Conservation (phyloP, 2,113 vertebrate genomes). For the Irena cyanogastra region DNA sequence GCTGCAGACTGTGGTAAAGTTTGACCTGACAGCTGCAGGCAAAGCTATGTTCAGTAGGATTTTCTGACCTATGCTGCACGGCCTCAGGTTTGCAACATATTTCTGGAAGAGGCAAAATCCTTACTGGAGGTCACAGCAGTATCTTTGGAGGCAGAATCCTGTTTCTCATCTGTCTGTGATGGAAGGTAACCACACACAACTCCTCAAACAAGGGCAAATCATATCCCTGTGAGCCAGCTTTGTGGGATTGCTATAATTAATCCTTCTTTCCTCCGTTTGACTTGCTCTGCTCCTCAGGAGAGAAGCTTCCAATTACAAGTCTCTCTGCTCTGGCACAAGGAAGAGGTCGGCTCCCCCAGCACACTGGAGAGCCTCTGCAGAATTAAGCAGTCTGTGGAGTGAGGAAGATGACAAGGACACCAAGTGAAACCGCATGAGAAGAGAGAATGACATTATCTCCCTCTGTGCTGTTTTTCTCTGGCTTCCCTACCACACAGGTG, state of each 20-base stretch:
- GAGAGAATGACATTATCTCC: background rate
- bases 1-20: background rate
- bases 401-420: background rate
- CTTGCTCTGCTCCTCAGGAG: background rate
- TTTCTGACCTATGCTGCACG: background rate
- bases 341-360: background rate
- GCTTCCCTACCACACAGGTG: background rate
- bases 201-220: constrained; percentile 14
- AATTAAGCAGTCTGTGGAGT: background rate
- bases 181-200: background rate
- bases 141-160: background rate
- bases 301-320: constrained; percentile 37
- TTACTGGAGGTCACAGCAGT: background rate
- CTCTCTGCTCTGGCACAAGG: background rate
- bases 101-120: background rate
- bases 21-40: background rate
- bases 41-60: background rate
- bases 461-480: background rate
- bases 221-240: background rate
- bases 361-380: background rate
- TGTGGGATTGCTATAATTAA: constrained; percentile 25
- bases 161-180: background rate
- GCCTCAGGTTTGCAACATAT: background rate
- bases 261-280: background rate
- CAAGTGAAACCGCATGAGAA: background rate